phyloP scores from a whole-genome alignment of 2,888 invertebrate species.

The Drosophila merina region DNA sequence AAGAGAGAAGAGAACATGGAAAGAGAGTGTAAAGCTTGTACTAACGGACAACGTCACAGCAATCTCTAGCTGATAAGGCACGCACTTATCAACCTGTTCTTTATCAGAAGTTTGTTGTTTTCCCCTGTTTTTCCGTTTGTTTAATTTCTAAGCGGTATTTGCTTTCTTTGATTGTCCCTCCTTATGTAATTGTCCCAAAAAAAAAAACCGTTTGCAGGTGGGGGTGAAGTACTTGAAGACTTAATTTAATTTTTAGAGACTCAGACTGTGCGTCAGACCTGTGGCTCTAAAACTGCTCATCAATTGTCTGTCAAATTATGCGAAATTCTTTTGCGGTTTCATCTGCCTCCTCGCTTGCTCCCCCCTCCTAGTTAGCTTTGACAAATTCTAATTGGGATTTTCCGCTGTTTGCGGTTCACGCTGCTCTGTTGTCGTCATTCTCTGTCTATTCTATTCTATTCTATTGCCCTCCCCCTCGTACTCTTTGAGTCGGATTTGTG shows the following conservation, averaged over 20 bases:
- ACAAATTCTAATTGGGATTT: constrained; percentile 65
- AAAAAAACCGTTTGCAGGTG: neutral
- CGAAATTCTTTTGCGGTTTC: constrained; percentile 17
- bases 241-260: constrained; percentile 44
- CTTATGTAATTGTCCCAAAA: constrained; percentile 39
- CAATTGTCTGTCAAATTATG: constrained; percentile 46
- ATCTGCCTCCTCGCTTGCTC: neutral
- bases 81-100: constrained; percentile 35
- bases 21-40: constrained; percentile 7
- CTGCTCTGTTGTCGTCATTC: constrained; percentile 20
- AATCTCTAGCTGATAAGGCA: constrained; percentile 40
- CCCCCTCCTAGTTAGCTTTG: constrained; percentile 19
- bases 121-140: constrained; percentile 41
- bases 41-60: constrained; percentile 23
- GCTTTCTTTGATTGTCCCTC: constrained; percentile 18
- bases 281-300: constrained; percentile 21
- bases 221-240: constrained; percentile 1
- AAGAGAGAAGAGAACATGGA: neutral
- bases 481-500: constrained; percentile 45
- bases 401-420: constrained; percentile 44
- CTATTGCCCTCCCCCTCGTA: neutral
- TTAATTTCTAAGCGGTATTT: constrained; percentile 48
- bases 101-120: constrained; percentile 41
- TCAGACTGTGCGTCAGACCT: constrained; percentile 23
- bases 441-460: neutral